Percentiles rank a stretch among this genome's conserved stretches.
Evolutionary conservation across 2,113 vertebrate genomes (phyloP).

Genomic region (Desmodus rotundus): DNA sequence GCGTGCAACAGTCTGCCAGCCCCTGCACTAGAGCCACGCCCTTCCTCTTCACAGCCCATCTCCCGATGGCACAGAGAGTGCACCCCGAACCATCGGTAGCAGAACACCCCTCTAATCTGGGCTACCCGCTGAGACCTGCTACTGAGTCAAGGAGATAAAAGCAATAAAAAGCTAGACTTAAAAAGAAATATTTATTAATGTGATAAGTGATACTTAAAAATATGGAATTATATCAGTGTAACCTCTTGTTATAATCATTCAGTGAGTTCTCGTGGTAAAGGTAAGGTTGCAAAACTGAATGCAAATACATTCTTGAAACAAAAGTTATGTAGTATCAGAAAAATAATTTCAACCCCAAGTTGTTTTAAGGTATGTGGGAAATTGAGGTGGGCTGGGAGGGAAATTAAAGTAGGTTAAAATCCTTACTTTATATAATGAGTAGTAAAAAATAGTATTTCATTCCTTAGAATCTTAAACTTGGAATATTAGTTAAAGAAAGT

Average conservation of each 20-base stretch:
- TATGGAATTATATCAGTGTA: background rate
- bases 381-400: background rate
- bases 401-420: background rate
- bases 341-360: background rate
- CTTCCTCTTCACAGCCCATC: background rate
- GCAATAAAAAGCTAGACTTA: background rate
- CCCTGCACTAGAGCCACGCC: background rate
- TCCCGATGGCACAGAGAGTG: background rate
- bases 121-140: background rate
- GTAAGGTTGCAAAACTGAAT: background rate
- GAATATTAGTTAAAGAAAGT: background rate
- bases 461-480: background rate
- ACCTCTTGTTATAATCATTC: conserved; percentile 6
- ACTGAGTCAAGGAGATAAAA: background rate
- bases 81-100: background rate
- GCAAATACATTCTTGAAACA: background rate
- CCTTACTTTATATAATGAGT: background rate
- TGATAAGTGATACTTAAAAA: background rate
- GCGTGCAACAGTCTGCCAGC: background rate
- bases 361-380: background rate
- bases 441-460: background rate
- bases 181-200: background rate
- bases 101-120: background rate
- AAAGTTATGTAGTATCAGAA: background rate
- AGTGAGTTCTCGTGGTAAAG: background rate